These are phyloP conservation scores for Egretta garzetta DNA, from an alignment of 2,113 vertebrate genomes.

Conservation along the genomic window DNA sequence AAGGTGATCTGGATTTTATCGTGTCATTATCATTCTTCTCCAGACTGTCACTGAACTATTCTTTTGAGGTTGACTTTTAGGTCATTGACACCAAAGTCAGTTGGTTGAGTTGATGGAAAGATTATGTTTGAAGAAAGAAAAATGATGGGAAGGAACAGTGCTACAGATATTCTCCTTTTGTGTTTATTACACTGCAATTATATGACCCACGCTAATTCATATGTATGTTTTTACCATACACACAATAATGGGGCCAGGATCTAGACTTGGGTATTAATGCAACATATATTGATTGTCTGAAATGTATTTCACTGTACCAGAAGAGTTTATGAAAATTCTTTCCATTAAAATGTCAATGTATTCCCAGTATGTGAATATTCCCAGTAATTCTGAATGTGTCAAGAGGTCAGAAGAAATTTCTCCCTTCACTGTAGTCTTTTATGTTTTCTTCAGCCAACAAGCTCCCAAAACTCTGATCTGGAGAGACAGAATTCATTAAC, in stretches of 20 bases:
- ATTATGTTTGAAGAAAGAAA: background rate
- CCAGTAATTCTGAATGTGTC: background rate
- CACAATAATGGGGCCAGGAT: background rate
- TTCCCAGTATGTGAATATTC: background rate
- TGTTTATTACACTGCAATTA: background rate
- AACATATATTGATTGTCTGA: background rate
- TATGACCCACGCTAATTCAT: background rate
- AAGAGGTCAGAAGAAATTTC: background rate
- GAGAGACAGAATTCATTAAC: background rate
- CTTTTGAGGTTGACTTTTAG: background rate
- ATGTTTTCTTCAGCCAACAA: background rate
- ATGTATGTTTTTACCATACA: background rate
- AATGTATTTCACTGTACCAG: background rate
- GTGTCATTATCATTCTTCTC: background rate
- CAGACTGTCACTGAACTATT: background rate
- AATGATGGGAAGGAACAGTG: background rate
- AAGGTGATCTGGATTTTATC: background rate
- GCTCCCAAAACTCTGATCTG: background rate
- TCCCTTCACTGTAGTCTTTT: background rate
- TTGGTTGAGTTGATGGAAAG: background rate
- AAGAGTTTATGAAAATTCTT: background rate
- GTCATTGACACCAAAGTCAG: background rate
- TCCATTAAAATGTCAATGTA: background rate
- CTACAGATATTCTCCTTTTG: background rate
- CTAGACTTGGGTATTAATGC: background rate